Base-by-base conservation (phyloP, 1,140 invertebrate species). In the Drosophila cardini region DNA sequence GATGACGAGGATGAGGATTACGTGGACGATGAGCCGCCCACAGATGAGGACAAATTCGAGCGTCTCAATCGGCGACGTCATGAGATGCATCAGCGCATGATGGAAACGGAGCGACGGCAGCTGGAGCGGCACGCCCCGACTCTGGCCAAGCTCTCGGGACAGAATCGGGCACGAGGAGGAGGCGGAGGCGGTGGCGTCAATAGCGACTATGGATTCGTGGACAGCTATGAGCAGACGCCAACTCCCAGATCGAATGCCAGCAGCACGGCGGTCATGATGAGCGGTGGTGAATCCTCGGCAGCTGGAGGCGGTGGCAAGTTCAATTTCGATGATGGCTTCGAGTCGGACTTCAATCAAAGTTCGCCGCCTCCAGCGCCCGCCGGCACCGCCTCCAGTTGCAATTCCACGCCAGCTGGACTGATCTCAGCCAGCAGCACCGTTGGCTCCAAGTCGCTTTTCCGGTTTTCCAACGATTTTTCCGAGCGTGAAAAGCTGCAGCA, bases 391-490 rank as follows among this genome's bases (percentile, higher is more conserved):
- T 91, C 90, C 67, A 91, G 90, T 34, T 91, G 90, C 40, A 91
- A 77, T 40, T 91, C 91, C 1, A 90, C 87, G 40, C 90, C 91
- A 0, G 87, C 90, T 0, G 89, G 80, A 0, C 67, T 72, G 1
- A 60, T 77, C 32, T 87, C 90, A 2, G 68, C 38, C 8, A 76
- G 70, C 10, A 77, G 64, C 42, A 61, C 69, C 1, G 36, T 16
- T 21, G 81, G 79, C 18, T 85, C 77, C 52, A 91, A 89, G 70
- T 90, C 77, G 30, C 78, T 92, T n/a, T 92, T 93, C 30, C 90
- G 94, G 38, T 94, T 94, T 76, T 94, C 93, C 10, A 94, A 94
- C 71, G 94, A 94, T 76, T 94, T 94, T 70, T 94, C 93, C 0
- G 93, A 93, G 4, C 90, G 93, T 15, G 93, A 94, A 32, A 92